Evolutionary conservation across 2,797 vertebrate species (phyloP), one percentile per base, ranked within the genome.

Genomic region (Anguilla obscura): DNA sequence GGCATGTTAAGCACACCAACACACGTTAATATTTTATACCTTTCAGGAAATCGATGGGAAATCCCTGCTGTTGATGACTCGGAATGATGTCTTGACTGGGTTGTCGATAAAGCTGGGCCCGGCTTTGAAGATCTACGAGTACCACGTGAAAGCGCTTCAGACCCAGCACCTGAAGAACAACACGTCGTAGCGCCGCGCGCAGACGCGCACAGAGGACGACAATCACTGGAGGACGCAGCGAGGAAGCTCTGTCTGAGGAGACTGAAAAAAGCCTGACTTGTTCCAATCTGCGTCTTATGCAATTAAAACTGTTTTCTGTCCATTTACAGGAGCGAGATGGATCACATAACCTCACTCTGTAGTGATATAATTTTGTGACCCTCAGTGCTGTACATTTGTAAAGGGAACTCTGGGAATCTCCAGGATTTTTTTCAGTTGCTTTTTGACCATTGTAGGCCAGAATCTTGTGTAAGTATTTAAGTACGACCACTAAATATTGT

Each of bases 111-210:
- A 99, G 96, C 95, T 99, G 90, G 99, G 99, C 86, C 99, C 99
- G 14, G 99, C 98, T 0, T 95, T 99, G 93, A 99, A 99, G 96
- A 99, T 99, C 94, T 99, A 99, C 21, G 98, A 99, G 92, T 99
- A 99, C 94, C 98, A 99, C 3, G 96, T 99, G 92, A 99, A 99
- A 93, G 97, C 98, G 85, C 96, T 99, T 90, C 99, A 99, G 94
- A 99, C 97, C 90, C 98, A 98, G 89, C 98, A 99, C 95, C 96
- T 98, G 94, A 99, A 98, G 95, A 98, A 96, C 94, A 97, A 93
- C 87, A 96, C 97, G 89, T 97, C 97, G 71, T 79, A 79, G 66
- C 85, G 33, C 50, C 85, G 21, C 63, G 16, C 56, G 21, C 80
- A 79, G 50, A 18, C 14, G 80, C 66, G 33, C 79, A 12, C 60